These are phyloP conservation scores for Coptotermes formosanus DNA, from an alignment of 1,140 invertebrate species.

Conservation along the genomic window DNA sequence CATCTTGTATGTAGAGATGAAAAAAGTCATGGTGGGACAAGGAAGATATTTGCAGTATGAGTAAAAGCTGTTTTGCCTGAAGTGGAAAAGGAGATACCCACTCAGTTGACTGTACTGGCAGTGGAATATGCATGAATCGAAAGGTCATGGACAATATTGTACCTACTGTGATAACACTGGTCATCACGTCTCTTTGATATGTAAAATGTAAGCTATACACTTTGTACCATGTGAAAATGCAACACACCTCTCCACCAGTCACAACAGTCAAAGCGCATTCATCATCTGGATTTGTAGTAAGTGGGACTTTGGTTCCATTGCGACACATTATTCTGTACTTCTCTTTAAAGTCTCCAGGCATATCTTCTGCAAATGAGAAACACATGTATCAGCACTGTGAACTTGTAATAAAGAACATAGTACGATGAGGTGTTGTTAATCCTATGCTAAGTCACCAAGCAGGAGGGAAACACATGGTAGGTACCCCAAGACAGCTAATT, in stretches of 20 bases:
- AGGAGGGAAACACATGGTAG: background rate
- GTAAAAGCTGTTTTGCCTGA: too few relatives aligned
- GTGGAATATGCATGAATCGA: too few relatives aligned
- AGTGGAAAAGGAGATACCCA: too few relatives aligned
- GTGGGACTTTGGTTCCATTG: conserved; percentile 55
- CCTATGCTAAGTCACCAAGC: background rate
- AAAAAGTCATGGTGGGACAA: too few relatives aligned
- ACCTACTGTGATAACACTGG: too few relatives aligned
- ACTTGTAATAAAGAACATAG: background rate
- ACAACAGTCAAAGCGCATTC: conserved; percentile 56
- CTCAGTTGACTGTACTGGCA: too few relatives aligned
- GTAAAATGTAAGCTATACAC: too few relatives aligned
- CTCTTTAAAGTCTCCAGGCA: background rate
- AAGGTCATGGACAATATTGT: too few relatives aligned
- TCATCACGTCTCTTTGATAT: too few relatives aligned
- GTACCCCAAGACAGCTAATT: background rate
- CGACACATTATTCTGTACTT: conserved; percentile 54
- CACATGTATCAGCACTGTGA: background rate
- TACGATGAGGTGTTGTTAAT: background rate
- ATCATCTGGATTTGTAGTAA: conserved; percentile 54
- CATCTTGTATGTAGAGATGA: too few relatives aligned
- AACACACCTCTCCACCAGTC: conserved; percentile 56
- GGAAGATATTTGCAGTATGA: too few relatives aligned
- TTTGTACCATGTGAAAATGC: background rate
- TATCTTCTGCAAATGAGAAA: background rate